A percentile compares a stretch with the other conserved stretches of the same genome.
These are phyloP conservation scores for Epicauta chinensis DNA, from an alignment of 1,140 invertebrate genomes.

Conservation along the genomic window DNA sequence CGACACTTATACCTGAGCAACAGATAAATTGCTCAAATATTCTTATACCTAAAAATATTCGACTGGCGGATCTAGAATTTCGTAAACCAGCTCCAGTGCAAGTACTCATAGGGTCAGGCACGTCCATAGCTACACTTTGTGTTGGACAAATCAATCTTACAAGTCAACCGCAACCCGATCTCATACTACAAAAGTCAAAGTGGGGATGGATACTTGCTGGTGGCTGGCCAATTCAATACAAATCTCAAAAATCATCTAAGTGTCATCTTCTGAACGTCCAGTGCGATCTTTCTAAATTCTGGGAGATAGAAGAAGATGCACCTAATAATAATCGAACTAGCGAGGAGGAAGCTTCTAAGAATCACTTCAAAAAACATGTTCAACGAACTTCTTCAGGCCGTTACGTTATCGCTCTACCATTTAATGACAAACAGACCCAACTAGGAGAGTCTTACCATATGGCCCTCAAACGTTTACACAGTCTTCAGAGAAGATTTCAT, in stretches of 20 bases:
- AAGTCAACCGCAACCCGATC: neutral
- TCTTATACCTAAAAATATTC: neutral
- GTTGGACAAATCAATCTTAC: neutral
- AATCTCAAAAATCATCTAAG: neutral
- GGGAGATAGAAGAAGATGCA: neutral
- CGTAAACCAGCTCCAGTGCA: neutral
- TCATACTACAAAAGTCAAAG: neutral
- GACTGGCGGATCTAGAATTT: neutral
- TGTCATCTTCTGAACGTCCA: neutral
- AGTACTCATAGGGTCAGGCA: neutral
- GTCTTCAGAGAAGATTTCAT: neutral
- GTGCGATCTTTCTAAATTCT: neutral
- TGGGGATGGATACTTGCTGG: neutral
- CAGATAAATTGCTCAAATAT: too few relatives aligned
- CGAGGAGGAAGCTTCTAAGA: neutral
- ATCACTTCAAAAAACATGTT: neutral
- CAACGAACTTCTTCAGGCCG: neutral
- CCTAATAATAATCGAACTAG: neutral
- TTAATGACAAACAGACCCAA: too few relatives aligned
- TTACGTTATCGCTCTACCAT: too few relatives aligned
- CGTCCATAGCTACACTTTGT: neutral
- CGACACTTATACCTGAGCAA: neutral
- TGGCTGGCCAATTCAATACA: neutral
- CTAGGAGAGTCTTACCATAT: neutral
- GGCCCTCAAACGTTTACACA: neutral